Evolutionary conservation across 2,888 invertebrate species (phyloP).

Genomic region (Conistra vaccinii): DNA sequence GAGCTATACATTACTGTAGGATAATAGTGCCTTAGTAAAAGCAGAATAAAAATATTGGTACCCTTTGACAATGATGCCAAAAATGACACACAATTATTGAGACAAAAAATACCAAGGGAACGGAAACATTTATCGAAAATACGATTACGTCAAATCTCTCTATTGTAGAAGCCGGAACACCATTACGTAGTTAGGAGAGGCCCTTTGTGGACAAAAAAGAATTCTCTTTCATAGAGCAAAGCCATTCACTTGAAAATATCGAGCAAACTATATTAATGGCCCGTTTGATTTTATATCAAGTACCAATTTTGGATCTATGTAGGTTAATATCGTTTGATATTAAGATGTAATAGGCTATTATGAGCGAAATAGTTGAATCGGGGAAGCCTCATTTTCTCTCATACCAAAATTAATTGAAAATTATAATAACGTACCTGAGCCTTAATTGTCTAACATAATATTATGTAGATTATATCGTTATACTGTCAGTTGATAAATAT

Average conservation of each 20-base stretch:
- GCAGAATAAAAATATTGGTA: neutral
- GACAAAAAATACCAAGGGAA: constrained; percentile 7
- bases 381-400: constrained; percentile 20
- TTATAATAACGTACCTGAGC: constrained; percentile 19
- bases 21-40: neutral
- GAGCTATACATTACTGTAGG: neutral
- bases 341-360: constrained; percentile 32
- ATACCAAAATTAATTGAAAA: constrained; percentile 32
- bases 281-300: constrained; percentile 11
- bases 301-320: constrained; percentile 11
- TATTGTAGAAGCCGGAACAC: constrained; percentile 34
- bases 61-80: neutral
- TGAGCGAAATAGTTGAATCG: constrained; percentile 20
- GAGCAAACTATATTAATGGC: constrained; percentile 2
- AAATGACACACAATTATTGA: constrained; percentile 6
- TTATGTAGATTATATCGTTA: neutral
- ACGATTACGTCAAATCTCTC: constrained; percentile 41
- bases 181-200: constrained; percentile 36
- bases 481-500: constrained; percentile 2
- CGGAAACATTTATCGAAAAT: constrained; percentile 38
- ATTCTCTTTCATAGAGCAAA: constrained; percentile 28
- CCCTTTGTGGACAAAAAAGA: constrained; percentile 42
- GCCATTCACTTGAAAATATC: constrained; percentile 33
- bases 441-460: neutral
- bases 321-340: constrained; percentile 29